Base-by-base conservation (phyloP, 2,113 vertebrate species). In the Oncorhynchus gorbuscha region DNA sequence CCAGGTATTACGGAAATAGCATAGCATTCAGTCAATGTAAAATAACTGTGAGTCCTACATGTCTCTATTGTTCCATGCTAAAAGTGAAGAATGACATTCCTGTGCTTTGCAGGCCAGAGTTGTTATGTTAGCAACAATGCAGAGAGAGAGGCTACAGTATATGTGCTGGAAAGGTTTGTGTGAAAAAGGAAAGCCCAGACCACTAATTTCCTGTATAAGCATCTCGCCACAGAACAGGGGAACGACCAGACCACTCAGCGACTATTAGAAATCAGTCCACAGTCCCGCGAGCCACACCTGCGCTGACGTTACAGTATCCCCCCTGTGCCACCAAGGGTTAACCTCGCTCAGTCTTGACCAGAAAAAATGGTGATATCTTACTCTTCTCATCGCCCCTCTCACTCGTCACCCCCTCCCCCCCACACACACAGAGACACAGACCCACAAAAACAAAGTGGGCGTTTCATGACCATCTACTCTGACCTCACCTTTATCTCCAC, bases 171-270 rank as follows among this genome's bases (percentile, higher is more conserved):
- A 78, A 74, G 88, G 85, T 85, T 82, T 72, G 86, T 92, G 90
- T 88, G 89, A 93, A 92, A 90, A 83, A 79, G 79, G 89, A 87
- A 92, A 92, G 91, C 83, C 84, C 83, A 90, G 85, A 89, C 89
- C 81, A 88, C 88, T 85, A 91, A 93, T 93, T 93, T 94, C 92
- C 93, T 92, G 89, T 91, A 86, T 86, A 87, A 88, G 88, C 77
- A 81, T 92, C 91, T 62, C 2, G 9, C 39, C 39, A 45, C 8
- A 45, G 72, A 88, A 74, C 28, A 73, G 84, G 81, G 32, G 74
- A 66, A 87, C 87, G 89, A 88, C 86, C 86, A 88, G 86, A 89
- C 83, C 73, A 67, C 84, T 74, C 73, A 77, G 89, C 72, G 83
- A 88, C 91, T 90, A 88, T 89, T 87, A 86, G 88, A 80, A 91